Base-by-base conservation (phyloP, 1,140 invertebrate genomes). In the Magallana ariakensis region DNA sequence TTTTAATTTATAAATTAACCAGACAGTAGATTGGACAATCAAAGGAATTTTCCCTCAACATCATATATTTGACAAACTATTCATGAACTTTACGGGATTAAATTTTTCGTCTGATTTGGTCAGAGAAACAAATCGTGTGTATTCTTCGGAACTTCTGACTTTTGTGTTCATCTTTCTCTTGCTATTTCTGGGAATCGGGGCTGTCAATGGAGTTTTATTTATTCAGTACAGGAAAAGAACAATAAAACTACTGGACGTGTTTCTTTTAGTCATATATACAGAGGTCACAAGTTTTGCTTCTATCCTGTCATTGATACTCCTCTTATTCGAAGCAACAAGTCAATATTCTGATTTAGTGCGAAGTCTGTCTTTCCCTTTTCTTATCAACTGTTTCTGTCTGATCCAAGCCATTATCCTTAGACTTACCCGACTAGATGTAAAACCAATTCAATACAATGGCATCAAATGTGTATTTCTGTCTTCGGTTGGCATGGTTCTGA, bases 381-480 rank as follows among this genome's bases (percentile, higher is more conserved):
- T 82, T 8, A 82, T 82, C 10, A 82, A 82, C 16, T 55, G 80
- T 82, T 82, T 55, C 80, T 82, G 80, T 56, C 80, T 82, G 46
- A 55, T 26, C 11, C 80, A 55, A 22, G 55, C 54, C 15, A 54
- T 82, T 15, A 55, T 82, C 33, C 80, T 82, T 3, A 82, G 55
- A 56, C 46, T 82, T 2, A 82, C 80, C n/a, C 80, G 80, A 10
- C 55, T 82, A 10, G 33, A 82, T 56, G 53, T 82, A 9, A 53
- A 26, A 55, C 80, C 80, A 11, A 82, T 82, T 82, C 46, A 56
- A 8, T 82, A 82, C n/a, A 82, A 82, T 55, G 80, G 80, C 6
- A 82, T 82, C 11, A 82, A 82, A 55, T 82, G 80, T 82, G 80
- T 82, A 26, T 8, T 56, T 82, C 6, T 82, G 0, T 54, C 80